Conservation (phyloP, 2,113 vertebrate species). For the Garra rufa region DNA sequence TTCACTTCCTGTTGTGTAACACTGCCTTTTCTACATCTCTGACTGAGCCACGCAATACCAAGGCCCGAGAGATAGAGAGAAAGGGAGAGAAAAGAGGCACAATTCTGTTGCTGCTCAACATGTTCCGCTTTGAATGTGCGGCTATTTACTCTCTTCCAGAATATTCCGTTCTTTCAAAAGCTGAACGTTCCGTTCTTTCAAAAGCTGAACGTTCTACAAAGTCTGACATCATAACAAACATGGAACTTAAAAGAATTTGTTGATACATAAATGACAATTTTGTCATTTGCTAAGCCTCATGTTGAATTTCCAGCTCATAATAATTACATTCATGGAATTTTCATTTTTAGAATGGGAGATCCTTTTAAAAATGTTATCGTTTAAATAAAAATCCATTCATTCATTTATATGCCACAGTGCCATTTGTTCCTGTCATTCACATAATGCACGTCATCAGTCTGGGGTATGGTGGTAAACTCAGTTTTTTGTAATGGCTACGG, state of each 20-base stretch:
- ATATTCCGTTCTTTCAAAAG: not conserved
- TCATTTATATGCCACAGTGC: slow-evolving; percentile 1
- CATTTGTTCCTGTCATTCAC: not conserved
- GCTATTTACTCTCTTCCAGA: slow-evolving; percentile 25
- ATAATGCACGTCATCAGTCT: slow-evolving; percentile 7
- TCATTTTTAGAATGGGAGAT: not conserved
- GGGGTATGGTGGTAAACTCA: not conserved
- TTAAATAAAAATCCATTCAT: slow-evolving; percentile 12
- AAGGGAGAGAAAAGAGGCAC: not conserved
- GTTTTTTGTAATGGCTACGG: not conserved
- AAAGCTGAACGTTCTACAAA: slow-evolving; percentile 26
- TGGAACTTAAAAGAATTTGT: not conserved
- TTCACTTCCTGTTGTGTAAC: slow-evolving; percentile 66
- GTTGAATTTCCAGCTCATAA: not conserved
- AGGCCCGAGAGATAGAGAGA: slow-evolving; percentile 2
- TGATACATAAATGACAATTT: not conserved
- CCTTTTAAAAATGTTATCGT: not conserved
- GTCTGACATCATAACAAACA: not conserved
- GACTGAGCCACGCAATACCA: slow-evolving; percentile 36
- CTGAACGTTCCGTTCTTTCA: not conserved
- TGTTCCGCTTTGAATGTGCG: slow-evolving; percentile 31
- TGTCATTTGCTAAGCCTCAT: not conserved
- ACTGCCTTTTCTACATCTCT: slow-evolving; percentile 55
- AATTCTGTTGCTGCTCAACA: slow-evolving; percentile 44
- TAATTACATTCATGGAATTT: not conserved